These are phyloP conservation scores for Philopotamus ludificatus DNA, from an alignment of 1,140 invertebrate genomes.

Conservation along the genomic window DNA sequence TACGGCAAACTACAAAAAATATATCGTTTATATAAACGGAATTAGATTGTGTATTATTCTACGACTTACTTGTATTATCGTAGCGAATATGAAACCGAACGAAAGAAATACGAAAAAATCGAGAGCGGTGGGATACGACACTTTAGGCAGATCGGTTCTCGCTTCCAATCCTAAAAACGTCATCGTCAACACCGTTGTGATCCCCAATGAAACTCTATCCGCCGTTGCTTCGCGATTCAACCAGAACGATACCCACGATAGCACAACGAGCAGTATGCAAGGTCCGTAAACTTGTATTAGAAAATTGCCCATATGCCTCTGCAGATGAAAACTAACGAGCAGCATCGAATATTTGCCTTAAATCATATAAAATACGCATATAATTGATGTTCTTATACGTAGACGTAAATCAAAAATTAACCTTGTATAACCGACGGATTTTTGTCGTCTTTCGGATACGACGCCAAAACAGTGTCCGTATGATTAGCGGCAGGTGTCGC, in stretches of 20 bases:
- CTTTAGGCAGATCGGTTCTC: constrained; percentile 81
- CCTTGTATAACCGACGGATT: constrained; percentile 17
- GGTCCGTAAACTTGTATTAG: constrained; percentile 87
- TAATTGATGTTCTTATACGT: background rate
- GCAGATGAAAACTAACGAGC: constrained; percentile 78
- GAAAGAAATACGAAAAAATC: constrained; percentile 87
- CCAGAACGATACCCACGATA: constrained; percentile 92
- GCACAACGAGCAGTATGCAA: constrained; percentile 79
- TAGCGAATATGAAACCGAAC: constrained; percentile 85
- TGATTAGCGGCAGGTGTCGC: constrained; percentile 73
- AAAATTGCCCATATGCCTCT: constrained; percentile 85
- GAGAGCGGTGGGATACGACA: constrained; percentile 82
- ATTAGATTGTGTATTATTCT: background rate
- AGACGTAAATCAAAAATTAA: background rate
- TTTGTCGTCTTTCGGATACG: constrained; percentile 30
- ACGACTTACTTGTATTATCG: constrained; percentile 68
- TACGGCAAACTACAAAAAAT: constrained; percentile 67
- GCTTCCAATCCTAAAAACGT: constrained; percentile 85
- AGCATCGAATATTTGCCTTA: constrained; percentile 75
- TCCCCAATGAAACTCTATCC: constrained; percentile 80
- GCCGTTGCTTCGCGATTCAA: constrained; percentile 86
- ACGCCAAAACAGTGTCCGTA: constrained; percentile 57
- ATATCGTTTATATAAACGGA: constrained; percentile 24
- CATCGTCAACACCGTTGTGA: constrained; percentile 86
- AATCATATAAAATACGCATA: constrained; percentile 25